Base-by-base conservation (phyloP, 1,140 invertebrate genomes). In the Probaryconus sp. region DNA sequence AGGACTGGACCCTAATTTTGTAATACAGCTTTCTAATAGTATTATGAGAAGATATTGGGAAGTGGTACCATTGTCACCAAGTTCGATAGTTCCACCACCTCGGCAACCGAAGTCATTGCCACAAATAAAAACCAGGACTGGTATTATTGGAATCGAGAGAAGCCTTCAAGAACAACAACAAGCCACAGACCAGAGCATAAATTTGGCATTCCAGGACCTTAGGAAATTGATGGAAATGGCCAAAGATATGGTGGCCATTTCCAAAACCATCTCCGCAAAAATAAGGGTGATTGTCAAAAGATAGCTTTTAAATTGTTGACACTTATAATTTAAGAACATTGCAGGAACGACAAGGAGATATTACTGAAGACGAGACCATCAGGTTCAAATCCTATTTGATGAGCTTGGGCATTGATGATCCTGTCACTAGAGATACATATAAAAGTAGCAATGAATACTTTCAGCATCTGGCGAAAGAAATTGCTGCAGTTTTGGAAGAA, bases 291-390 rank as follows among this genome's bases (percentile, higher is more conserved):
- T 79, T 85, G 77, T 82, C 60, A 79, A 79, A n/a, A 70, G 48
- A 76, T 71, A 43, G 18, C 14, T 38, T 77, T 76, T 56, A 78
- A 73, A 74, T 78, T 63, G 40, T 79, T 77, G 48, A 17, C 71
- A 68, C 45, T 81, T 50, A 76, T 86, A 84, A 84, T 84, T 35
- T 72, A 60, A 76, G 67, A 76, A 64, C 60, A 83, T 90, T 89
- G 45, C 87, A 95, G 90, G 96, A 98, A 78, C 96, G 94, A 81
- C 95, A 98, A 90, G 97, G 96, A 17, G 95, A 97, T 80, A 96
- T 98, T 68, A 97, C 96, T 6, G 96, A 98, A 84, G 98, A 99
- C 90, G 98, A 99, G 89, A 99, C 97, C 5, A 91, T 98, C 9
- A 91, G 93, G 74, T 99, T 99, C 80, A 98, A 99, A 85, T 95